Percentiles rank a stretch among this genome's conserved stretches.
phyloP scores from a whole-genome alignment of 2,888 invertebrate genomes.

The Diadegma fenestrale region DNA sequence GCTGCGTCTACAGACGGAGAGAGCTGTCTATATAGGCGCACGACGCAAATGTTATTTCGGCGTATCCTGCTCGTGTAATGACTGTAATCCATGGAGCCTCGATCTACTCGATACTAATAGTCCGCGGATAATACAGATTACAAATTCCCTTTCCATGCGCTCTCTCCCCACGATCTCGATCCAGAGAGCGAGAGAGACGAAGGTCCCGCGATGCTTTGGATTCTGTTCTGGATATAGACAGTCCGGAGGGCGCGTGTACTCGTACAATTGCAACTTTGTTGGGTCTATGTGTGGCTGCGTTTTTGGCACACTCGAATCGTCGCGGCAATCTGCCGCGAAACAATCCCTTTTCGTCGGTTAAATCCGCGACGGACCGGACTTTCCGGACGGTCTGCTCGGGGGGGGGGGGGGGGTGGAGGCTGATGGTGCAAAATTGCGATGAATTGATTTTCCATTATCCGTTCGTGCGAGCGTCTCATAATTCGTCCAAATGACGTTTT shows the following conservation, averaged over 20 bases:
- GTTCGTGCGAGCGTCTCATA: conserved; percentile 33
- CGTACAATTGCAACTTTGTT: conserved; percentile 2
- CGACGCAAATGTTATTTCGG: conserved; percentile 79
- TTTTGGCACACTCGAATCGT: conserved; percentile 80
- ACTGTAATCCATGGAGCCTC: conserved; percentile 81
- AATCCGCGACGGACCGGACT: conserved; percentile 57
- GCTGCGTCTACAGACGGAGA: not conserved
- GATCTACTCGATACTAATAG: conserved; percentile 83
- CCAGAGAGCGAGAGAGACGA: not conserved
- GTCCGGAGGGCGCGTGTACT: conserved; percentile 21
- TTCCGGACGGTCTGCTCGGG: conserved; percentile 11
- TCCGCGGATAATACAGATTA: conserved; percentile 84
- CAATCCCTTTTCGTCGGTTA: conserved; percentile 77
- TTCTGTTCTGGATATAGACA: conserved; percentile 3
- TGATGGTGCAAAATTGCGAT: conserved; percentile 41
- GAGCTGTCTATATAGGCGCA: conserved; percentile 54
- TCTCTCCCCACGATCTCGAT: not conserved
- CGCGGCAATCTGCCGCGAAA: conserved; percentile 79
- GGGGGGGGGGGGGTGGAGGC: not conserved
- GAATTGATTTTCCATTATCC: conserved; percentile 78
- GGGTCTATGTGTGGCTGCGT: conserved; percentile 59
- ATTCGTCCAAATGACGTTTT: conserved; percentile 29
- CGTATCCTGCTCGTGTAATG: conserved; percentile 77
- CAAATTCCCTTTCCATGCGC: conserved; percentile 70
- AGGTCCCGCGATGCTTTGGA: not conserved